Percentiles rank a stretch among this genome's conserved stretches.
phyloP scores from a whole-genome alignment of 2,113 vertebrate genomes.

The Otus sunia region DNA sequence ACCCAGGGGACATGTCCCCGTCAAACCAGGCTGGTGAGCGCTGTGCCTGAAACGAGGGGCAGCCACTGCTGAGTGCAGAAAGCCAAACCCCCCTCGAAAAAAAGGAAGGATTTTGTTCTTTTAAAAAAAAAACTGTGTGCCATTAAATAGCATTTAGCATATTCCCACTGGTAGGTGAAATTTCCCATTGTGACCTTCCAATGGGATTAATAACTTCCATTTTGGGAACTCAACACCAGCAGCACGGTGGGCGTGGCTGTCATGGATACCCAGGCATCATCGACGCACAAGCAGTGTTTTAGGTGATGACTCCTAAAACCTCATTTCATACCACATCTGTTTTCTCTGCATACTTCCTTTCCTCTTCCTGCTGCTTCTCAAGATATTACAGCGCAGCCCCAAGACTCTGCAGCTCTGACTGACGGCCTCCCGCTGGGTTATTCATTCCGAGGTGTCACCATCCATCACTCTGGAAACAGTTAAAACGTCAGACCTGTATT shows the following conservation, averaged over 20 bases:
- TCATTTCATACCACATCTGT: neutral
- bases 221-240: neutral
- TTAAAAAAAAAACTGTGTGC: neutral
- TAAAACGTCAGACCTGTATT: neutral
- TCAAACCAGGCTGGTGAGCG: neutral
- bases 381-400: neutral
- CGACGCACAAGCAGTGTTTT: neutral
- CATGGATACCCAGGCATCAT: neutral
- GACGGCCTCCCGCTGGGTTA: neutral
- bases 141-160: neutral
- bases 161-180: neutral
- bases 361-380: neutral
- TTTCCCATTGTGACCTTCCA: neutral
- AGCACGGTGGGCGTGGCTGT: neutral
- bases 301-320: neutral
- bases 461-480: neutral
- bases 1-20: fast-evolving
- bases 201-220: neutral
- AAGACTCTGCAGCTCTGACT: neutral
- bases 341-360: neutral
- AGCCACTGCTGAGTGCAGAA: neutral
- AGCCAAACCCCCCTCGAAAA: neutral
- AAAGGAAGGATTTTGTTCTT: neutral
- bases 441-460: neutral
- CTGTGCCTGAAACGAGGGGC: neutral